Evolutionary conservation across 2,113 vertebrate genomes (phyloP), one percentile per base, ranked within the genome.

Genomic region (Rhipidura dahli): DNA sequence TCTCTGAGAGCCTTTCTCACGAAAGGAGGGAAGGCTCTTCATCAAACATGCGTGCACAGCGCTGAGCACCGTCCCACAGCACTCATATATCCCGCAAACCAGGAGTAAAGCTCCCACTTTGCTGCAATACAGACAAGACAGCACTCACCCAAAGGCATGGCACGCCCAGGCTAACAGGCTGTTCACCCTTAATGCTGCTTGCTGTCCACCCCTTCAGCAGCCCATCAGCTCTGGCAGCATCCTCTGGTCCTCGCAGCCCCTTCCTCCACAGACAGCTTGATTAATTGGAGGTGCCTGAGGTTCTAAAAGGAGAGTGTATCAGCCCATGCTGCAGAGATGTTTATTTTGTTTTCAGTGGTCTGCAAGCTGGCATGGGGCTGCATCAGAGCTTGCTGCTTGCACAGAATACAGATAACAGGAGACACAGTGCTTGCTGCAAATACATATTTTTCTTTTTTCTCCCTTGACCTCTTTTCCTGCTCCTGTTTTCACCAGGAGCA

Each of bases 341-440:
- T 95, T 96, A 66, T 94, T 96, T 97, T 96, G 94, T 83, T 95
- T 87, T 77, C 64, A 50, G 87, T 28, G 78, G 77, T 77, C 94
- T 87, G n/a, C 8, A 82, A 63, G 87, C 76, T 68, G 71, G 95
- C 47, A 63, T 5, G 23, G 65, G 83, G 66, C 87, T 93, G 56
- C 61, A 53, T 30, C 15, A 7, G 72, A 23, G 23, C 86, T 87
- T 0, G 0, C 75, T 45, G 85, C 69, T 81, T 21, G 40, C 72
- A 60, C 54, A 64, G 89, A 87, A 91, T 87, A 61, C 60, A 89
- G 92, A 73, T 64, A 94, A 80, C 59, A 80, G 70, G 82, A 83
- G 85, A 75, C 53, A 73, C 42, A 86, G 59, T 8, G 70, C 87
- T 87, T 64, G 84, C 84, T 84, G 81, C 1, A 28, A 93, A 91